Percentiles rank a stretch among this genome's conserved stretches.
Conservation (phyloP, 1,140 invertebrate species). For the Oryctes rhinoceros region DNA sequence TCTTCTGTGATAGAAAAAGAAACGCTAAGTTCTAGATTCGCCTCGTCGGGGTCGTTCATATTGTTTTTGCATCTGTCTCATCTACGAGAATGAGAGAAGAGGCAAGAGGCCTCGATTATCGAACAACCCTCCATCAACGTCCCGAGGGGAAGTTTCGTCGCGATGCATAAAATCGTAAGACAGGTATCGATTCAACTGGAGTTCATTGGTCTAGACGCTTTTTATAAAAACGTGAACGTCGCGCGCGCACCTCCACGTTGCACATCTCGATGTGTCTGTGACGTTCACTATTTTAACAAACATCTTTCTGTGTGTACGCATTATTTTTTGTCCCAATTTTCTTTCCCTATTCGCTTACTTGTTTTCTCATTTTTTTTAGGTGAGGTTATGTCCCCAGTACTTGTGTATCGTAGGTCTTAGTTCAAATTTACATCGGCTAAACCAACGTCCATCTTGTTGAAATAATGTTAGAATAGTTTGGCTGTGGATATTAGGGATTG, state of each 20-base stretch:
- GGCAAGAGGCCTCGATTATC: slow-evolving; percentile 17
- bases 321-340: not conserved
- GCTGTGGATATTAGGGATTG: too few relatives aligned
- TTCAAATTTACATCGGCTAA: not conserved
- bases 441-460: too few relatives aligned
- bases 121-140: slow-evolving; percentile 11
- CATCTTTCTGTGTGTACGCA: not conserved
- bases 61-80: slow-evolving; percentile 19
- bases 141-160: not conserved
- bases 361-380: not conserved
- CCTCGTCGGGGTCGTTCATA: not conserved
- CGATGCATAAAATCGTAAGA: slow-evolving; percentile 37
- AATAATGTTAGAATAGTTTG: too few relatives aligned
- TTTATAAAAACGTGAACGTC: slow-evolving; percentile 33
- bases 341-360: not conserved
- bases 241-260: slow-evolving; percentile 22
- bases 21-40: not conserved
- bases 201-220: slow-evolving; percentile 35
- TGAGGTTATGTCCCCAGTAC: not conserved
- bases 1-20: not conserved
- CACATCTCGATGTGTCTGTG: not conserved
- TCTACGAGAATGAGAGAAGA: not conserved
- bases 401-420: not conserved
- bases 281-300: slow-evolving; percentile 30
- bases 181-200: slow-evolving; percentile 31